phyloP scores from a whole-genome alignment of 2,888 invertebrate genomes.

The Caenorhabditis doughertyi region DNA sequence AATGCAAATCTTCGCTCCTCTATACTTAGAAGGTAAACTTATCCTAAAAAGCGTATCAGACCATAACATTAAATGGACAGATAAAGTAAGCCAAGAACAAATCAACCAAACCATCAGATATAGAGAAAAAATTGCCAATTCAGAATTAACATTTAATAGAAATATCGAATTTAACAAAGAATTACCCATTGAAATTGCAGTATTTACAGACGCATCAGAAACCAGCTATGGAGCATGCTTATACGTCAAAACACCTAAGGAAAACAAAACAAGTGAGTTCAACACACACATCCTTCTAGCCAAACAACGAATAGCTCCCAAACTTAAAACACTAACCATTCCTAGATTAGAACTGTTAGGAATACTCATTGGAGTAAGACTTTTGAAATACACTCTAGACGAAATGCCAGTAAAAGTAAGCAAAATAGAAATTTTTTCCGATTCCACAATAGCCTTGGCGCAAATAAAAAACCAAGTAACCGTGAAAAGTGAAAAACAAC shows the following conservation, averaged over 20 bases:
- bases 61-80: not conserved
- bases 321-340: not conserved
- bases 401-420: not conserved
- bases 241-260: not conserved
- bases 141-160: not conserved
- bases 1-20: not conserved
- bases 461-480: not conserved
- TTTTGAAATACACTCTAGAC: not conserved
- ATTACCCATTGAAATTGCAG: not conserved
- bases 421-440: not conserved
- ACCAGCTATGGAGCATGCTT: not conserved
- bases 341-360: conserved; percentile 34
- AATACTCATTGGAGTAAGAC: not conserved
- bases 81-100: not conserved
- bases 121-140: not conserved
- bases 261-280: not conserved
- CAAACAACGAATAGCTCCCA: conserved; percentile 15
- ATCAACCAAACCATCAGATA: not conserved
- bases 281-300: not conserved
- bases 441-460: conserved; percentile 11
- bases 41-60: not conserved
- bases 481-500: conserved; percentile 1
- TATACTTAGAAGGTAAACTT: not conserved
- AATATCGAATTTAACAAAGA: not conserved
- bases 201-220: conserved; percentile 1